Evolutionary conservation across 2,113 vertebrate species (phyloP), one percentile per base, ranked within the genome.

Genomic region (Serranochromis macrocephalus): DNA sequence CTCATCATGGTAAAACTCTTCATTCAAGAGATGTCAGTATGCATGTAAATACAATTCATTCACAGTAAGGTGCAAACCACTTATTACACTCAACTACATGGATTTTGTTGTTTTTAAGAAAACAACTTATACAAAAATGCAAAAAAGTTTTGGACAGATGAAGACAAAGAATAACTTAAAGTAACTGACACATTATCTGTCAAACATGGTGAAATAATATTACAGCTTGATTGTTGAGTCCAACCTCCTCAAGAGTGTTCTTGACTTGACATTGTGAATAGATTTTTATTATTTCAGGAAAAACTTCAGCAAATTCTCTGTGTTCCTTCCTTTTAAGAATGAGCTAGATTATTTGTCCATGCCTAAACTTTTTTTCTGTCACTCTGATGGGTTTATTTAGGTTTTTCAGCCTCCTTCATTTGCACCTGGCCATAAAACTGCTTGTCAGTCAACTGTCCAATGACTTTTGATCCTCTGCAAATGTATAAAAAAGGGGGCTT

Each of bases 141-240:
- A 63, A 36, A 63, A 36, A 12, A 4, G 9, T 3, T 63, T 33
- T 63, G 31, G 29, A 63, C 9, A n/a, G 0, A 63, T 36, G 0
- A 63, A 33, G 11, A 63, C 29, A 63, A 63, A 63, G 16, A 63
- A 63, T 63, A 63, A 33, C 16, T 63, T n/a, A 63, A 63, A 19
- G 58, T 63, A 63, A 63, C 9, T 36, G 31, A 12, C 17, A 1
- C 31, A 63, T 12, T 36, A 63, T 36, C 31, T 36, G 31, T 63
- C 58, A 63, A 63, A 63, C 31, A 36, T 36, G 31, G 17, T 63
- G 58, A 36, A 1, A 12, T 36, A 63, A 12, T 63, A 5, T 63
- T 36, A 63, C 58, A 63, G 29, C 58, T 63, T 63, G 61, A 36
- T 36, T 66, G 61, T 12, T 66, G 31, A 36, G 61, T 66, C 31